phyloP scores from a whole-genome alignment of 2,797 vertebrate genomes.

The Agapornis canus region DNA sequence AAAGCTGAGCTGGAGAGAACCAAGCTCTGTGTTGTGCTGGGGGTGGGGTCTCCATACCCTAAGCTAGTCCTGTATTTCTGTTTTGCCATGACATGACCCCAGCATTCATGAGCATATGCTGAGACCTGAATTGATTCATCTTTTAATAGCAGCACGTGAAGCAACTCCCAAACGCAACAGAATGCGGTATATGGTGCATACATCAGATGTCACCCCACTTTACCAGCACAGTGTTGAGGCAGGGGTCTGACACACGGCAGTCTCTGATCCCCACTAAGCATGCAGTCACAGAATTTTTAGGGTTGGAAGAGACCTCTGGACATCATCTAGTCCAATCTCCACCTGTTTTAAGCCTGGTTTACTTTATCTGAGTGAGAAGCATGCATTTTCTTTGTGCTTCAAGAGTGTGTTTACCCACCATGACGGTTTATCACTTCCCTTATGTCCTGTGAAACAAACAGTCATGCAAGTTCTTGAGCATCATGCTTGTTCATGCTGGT shows the following conservation, averaged over 20 bases:
- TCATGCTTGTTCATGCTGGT: neutral
- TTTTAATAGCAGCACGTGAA: neutral
- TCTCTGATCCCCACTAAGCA: neutral
- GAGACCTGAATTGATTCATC: neutral
- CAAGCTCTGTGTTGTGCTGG: fast-evolving
- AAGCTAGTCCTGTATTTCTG: neutral
- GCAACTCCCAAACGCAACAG: neutral
- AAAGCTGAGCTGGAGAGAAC: neutral
- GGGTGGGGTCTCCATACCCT: neutral
- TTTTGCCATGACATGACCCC: neutral
- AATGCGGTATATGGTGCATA: neutral
- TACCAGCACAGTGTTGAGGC: neutral
- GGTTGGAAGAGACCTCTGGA: neutral
- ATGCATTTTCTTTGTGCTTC: neutral
- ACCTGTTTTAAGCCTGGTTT: neutral
- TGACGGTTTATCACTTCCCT: neutral
- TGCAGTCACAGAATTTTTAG: neutral
- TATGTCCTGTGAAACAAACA: neutral
- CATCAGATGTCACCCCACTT: neutral
- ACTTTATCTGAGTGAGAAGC: neutral
- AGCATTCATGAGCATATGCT: fast-evolving
- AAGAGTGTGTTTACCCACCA: neutral
- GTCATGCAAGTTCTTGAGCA: neutral
- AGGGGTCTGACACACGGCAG: neutral
- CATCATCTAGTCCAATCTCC: neutral